Percentiles rank a stretch among this genome's conserved stretches.
phyloP scores from a whole-genome alignment of 2,797 vertebrate genomes.

The Centropyge bicolor region DNA sequence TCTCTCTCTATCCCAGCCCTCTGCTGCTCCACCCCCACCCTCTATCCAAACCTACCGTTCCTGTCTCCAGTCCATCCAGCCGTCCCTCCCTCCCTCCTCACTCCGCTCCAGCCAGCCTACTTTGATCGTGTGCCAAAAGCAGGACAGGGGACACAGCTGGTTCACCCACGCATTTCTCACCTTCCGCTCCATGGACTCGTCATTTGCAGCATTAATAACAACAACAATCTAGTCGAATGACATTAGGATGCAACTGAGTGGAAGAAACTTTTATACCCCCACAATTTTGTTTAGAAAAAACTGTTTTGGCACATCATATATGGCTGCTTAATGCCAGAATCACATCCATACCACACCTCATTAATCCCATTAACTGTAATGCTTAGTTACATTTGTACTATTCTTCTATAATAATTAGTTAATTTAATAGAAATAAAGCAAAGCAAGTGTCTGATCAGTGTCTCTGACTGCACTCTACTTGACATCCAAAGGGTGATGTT shows the following conservation, averaged over 20 bases:
- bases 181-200: conserved; percentile 17
- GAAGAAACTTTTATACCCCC: conserved; percentile 10
- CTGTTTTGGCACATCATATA: neutral
- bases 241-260: neutral
- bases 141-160: conserved; percentile 60
- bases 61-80: conserved; percentile 45
- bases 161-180: conserved; percentile 40
- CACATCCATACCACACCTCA: neutral
- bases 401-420: neutral
- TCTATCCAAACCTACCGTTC: conserved; percentile 33
- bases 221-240: neutral
- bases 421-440: conserved; percentile 8
- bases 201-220: conserved; percentile 12
- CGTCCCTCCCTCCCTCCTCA: conserved; percentile 35
- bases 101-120: conserved; percentile 27
- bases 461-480: conserved; percentile 6
- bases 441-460: conserved; percentile 15
- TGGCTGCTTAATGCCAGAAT: neutral
- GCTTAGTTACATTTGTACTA: neutral
- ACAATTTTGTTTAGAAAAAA: conserved; percentile 1
- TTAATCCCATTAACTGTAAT: neutral
- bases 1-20: conserved; percentile 26
- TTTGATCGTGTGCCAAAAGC: conserved; percentile 63
- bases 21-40: conserved; percentile 31
- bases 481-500: conserved; percentile 33